Conservation (phyloP, 2,888 invertebrate species). For the Melolontha melolontha region DNA sequence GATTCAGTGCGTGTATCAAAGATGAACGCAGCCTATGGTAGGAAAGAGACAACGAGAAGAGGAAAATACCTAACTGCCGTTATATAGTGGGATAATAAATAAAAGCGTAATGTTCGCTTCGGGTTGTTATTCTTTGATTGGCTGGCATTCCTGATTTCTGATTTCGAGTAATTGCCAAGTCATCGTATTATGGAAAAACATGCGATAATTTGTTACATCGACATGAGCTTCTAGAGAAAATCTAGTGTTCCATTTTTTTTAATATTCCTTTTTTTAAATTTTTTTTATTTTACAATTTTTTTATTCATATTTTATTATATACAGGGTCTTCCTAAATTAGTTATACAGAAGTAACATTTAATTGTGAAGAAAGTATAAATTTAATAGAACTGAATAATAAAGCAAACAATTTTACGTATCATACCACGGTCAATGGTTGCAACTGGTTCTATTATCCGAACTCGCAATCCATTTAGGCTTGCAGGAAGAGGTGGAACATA, state of each 20-base stretch:
- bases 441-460: no score
- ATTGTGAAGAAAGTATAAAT: no score
- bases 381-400: no score
- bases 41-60: not conserved
- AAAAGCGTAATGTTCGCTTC: slow-evolving; percentile 35
- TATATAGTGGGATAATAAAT: slow-evolving; percentile 28
- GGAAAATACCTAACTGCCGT: slow-evolving; percentile 4
- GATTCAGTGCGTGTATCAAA: not conserved
- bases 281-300: no score
- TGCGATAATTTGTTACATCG: slow-evolving; percentile 30
- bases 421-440: no score
- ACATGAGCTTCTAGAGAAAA: slow-evolving; percentile 11
- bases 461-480: no score
- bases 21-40: not conserved
- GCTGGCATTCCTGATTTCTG: slow-evolving; percentile 32
- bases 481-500: no score
- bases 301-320: no score
- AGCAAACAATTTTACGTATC: no score
- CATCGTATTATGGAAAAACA: slow-evolving; percentile 34
- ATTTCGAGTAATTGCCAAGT: slow-evolving; percentile 34
- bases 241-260: not conserved
- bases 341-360: no score
- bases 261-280: no score
- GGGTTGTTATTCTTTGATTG: slow-evolving; percentile 36
- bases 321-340: no score